Conservation (phyloP, 2,113 vertebrate species). For the Asarcornis scutulata region DNA sequence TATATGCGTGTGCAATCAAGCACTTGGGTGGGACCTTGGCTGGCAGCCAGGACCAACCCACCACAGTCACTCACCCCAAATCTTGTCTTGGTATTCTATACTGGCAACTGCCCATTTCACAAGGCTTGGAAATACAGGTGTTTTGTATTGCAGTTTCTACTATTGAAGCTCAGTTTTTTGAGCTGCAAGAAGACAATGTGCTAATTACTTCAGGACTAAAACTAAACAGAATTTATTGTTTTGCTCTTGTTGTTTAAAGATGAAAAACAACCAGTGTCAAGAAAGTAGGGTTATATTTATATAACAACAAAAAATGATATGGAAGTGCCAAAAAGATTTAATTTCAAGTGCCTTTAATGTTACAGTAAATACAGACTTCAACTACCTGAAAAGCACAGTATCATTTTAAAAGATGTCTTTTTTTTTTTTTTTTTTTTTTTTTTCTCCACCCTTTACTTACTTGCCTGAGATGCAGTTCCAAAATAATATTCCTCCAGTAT, state of each 20-base stretch:
- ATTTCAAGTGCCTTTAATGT: neutral
- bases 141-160: neutral
- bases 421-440: neutral
- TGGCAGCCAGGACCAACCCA: neutral
- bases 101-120: neutral
- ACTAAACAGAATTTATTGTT: neutral
- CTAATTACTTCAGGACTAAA: neutral
- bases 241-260: neutral
- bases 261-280: neutral
- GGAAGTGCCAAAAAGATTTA: neutral
- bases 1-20: neutral
- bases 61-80: neutral
- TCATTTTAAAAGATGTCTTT: neutral
- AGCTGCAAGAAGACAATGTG: neutral
- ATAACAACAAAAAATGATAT: neutral
- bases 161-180: neutral
- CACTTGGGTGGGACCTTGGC: neutral
- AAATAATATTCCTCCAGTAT: neutral
- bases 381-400: neutral
- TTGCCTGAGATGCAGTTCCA: neutral
- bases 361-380: neutral
- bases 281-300: neutral
- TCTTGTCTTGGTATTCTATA: neutral
- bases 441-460: neutral
- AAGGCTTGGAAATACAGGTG: neutral